phyloP scores from a whole-genome alignment of 2,888 invertebrate genomes.

The Dyspetes luteomarginatus region DNA sequence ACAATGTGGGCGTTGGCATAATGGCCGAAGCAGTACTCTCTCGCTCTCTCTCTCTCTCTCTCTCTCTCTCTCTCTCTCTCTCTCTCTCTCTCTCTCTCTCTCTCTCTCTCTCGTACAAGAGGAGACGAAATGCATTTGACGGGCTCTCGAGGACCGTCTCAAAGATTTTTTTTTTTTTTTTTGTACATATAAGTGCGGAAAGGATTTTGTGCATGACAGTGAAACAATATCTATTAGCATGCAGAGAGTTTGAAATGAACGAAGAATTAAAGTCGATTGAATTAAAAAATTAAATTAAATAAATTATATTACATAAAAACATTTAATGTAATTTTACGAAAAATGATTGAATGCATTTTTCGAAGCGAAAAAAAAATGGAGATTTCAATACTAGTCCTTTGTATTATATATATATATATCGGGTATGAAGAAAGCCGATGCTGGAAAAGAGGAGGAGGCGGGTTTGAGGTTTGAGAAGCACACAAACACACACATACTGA shows the following conservation, averaged over 20 bases:
- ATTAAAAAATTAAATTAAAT: no score
- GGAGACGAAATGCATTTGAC: conserved; percentile 17
- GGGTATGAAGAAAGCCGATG: conserved; percentile 30
- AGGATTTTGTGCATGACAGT: neutral
- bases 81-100: no score
- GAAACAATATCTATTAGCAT: no score
- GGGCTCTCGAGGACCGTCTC: neutral
- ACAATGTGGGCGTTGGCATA: conserved; percentile 52
- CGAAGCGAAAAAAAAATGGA: neutral
- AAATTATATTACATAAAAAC: no score
- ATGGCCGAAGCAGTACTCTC: conserved; percentile 37
- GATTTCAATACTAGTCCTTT: neutral
- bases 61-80: no score
- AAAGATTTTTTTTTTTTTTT: neutral
- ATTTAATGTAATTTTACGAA: no score
- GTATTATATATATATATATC: neutral
- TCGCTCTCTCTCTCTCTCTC: no score
- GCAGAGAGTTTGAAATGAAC: no score
- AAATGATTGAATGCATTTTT: no score
- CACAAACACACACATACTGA: conserved; percentile 15
- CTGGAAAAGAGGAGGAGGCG: conserved; percentile 9
- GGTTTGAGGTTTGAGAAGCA: conserved; percentile 41
- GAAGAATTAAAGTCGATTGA: no score
- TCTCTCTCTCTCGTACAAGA: no score
- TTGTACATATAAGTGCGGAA: neutral